Percentiles rank a stretch among this genome's conserved stretches.
phyloP scores from a whole-genome alignment of 2,888 invertebrate species.

The Phorcus lineatus region DNA sequence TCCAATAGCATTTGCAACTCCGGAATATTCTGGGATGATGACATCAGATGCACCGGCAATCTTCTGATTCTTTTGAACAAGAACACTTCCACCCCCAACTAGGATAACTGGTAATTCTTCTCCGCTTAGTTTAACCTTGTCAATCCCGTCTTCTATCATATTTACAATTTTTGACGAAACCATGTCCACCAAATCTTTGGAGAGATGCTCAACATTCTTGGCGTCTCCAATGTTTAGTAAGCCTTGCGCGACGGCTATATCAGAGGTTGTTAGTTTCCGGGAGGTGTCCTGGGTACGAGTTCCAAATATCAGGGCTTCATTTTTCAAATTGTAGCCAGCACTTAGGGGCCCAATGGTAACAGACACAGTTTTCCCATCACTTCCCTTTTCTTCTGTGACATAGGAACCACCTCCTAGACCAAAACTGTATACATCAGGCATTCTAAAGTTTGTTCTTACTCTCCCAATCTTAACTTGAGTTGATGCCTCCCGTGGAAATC shows the following conservation, averaged over 20 bases:
- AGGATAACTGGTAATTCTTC: conserved; percentile 62
- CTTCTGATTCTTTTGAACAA: conserved; percentile 50
- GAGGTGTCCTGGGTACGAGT: background rate
- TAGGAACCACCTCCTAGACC: conserved; percentile 73
- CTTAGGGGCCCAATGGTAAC: conserved; percentile 66
- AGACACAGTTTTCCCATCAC: background rate
- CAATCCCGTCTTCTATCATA: conserved; percentile 61
- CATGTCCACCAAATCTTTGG: conserved; percentile 39
- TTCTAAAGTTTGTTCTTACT: conserved; percentile 69
- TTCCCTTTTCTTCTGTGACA: conserved; percentile 41
- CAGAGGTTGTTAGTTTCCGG: conserved; percentile 65
- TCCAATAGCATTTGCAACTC: conserved; percentile 73
- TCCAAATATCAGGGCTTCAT: conserved; percentile 15
- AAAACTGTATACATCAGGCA: conserved; percentile 71
- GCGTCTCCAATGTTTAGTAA: conserved; percentile 50
- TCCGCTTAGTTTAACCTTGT: conserved; percentile 59
- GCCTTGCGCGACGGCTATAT: conserved; percentile 68
- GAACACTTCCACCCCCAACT: conserved; percentile 69
- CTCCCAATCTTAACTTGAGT: conserved; percentile 64
- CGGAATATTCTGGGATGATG: conserved; percentile 51
- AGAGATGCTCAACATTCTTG: conserved; percentile 45
- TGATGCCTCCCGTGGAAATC: conserved; percentile 69
- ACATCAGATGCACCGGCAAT: conserved; percentile 52
- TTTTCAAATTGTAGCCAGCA: conserved; percentile 63
- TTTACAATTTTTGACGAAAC: conserved; percentile 52